Evolutionary conservation across 2,888 invertebrate species (phyloP), one percentile per base, ranked within the genome.

Genomic region (Cerceris ruficornis): DNA sequence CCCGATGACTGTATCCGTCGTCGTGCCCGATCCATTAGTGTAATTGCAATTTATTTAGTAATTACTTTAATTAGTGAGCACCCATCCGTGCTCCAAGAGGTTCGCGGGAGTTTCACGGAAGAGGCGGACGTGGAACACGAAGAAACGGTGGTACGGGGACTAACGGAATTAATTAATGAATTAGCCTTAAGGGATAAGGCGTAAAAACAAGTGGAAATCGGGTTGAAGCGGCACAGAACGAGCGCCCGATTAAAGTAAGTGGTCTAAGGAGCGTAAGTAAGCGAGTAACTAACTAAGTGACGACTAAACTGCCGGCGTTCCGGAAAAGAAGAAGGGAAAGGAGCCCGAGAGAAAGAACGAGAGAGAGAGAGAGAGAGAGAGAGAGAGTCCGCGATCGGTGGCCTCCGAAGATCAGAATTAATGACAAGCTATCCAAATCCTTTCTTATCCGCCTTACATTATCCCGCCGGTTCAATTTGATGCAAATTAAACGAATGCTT

Each of bases 1-100:
- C 73, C 86, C 76, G 86, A 86, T 75, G 85, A 84, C 80, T 86
- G 82, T 86, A 86, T 85, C 82, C 84, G 84, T 81, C 86, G 84
- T 81, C 86, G 84, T 85, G 74, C 82, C 82, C 86, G 88, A 87
- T 87, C 92, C 92, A 92, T 92, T 92, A 92, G 90, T 89, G 89
- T 91, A 90, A 92, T 92, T 92, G 90, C 91, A 92, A 91, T 92
- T 92, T 91, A 92, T 92, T 91, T 91, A 90, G 91, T 91, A 91
- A 92, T 92, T 92, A 91, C 91, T 91, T 91, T 91, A 91, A 92
- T 92, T 91, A 92, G 90, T 89, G 88, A 90, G 88, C 88, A 90
- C 85, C 87, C 74, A 80, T 70, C 80, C 82, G 87, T 85, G 86
- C 86, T 88, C 86, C 80, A 87, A 85, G 87, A 91, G 90, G 88